Conservation (phyloP, 2,888 invertebrate genomes). For the Eucera pruinosa region DNA sequence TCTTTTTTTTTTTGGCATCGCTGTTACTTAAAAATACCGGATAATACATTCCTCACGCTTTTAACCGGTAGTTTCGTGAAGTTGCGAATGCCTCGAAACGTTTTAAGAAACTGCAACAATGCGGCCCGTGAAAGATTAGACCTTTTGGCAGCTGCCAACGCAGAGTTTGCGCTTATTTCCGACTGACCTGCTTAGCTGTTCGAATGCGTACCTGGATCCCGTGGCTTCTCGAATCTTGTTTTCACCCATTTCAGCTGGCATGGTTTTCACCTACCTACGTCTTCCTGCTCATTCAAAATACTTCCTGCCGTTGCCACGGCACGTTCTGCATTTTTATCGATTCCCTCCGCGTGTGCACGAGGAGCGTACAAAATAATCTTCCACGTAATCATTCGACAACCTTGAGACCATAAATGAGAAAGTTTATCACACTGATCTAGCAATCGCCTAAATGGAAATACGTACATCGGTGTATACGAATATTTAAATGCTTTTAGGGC, state of each 20-base stretch:
- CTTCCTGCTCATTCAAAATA: constrained; percentile 62
- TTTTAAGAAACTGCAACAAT: constrained; percentile 59
- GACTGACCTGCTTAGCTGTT: constrained; percentile 71
- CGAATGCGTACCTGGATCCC: constrained; percentile 43
- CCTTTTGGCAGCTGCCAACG: constrained; percentile 73
- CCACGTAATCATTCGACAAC: neutral
- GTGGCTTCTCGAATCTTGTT: constrained; percentile 55
- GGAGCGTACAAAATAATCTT: constrained; percentile 14
- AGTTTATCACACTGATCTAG: neutral
- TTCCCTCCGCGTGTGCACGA: neutral
- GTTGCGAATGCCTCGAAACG: constrained; percentile 6
- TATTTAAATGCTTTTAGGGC: neutral
- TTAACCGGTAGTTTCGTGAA: neutral
- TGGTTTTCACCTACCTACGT: constrained; percentile 35
- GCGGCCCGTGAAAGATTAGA: constrained; percentile 61
- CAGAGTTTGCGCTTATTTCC: constrained; percentile 68
- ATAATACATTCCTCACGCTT: neutral
- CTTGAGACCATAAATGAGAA: neutral
- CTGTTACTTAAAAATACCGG: neutral
- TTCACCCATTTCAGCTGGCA: constrained; percentile 55
- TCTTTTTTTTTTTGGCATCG: neutral
- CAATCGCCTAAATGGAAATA: neutral
- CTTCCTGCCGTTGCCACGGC: constrained; percentile 38
- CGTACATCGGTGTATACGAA: neutral
- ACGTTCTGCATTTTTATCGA: constrained; percentile 39